Percentiles rank a stretch among this genome's conserved stretches.
Conservation (phyloP, 2,113 vertebrate species). For the Daphoenositta chrysoptera region DNA sequence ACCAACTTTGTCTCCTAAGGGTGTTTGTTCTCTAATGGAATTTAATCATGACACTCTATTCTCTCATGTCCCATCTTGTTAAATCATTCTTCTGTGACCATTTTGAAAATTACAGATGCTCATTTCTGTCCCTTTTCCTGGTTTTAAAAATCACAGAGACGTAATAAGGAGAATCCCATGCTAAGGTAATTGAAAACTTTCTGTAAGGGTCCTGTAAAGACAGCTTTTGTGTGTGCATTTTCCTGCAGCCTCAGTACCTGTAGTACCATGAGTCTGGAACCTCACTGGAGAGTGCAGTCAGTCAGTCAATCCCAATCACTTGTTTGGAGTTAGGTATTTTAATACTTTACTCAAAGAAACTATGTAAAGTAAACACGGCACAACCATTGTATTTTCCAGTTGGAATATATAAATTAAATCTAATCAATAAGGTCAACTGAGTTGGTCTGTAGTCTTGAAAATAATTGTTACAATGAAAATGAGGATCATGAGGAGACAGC, state of each 20-base stretch:
- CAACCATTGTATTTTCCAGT: not conserved
- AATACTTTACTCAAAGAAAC: not conserved
- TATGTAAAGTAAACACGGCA: not conserved
- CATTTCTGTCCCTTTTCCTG: not conserved
- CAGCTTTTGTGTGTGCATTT: not conserved
- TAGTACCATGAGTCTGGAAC: not conserved
- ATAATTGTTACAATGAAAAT: not conserved
- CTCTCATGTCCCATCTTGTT: not conserved
- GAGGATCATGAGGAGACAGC: not conserved
- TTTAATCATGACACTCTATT: not conserved
- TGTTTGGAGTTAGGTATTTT: not conserved
- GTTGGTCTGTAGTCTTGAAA: not conserved
- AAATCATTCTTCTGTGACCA: not conserved
- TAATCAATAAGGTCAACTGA: not conserved
- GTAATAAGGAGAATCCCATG: not conserved
- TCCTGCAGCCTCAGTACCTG: not conserved
- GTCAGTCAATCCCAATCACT: not conserved
- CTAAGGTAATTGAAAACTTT: not conserved
- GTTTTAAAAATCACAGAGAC: not conserved
- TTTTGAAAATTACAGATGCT: not conserved
- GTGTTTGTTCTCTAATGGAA: not conserved
- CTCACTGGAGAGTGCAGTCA: not conserved
- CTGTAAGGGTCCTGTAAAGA: not conserved
- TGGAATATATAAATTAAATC: not conserved
- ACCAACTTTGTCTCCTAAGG: not conserved